These are phyloP conservation scores for Sericinus montela DNA, from an alignment of 2,888 invertebrate species.

Conservation along the genomic window DNA sequence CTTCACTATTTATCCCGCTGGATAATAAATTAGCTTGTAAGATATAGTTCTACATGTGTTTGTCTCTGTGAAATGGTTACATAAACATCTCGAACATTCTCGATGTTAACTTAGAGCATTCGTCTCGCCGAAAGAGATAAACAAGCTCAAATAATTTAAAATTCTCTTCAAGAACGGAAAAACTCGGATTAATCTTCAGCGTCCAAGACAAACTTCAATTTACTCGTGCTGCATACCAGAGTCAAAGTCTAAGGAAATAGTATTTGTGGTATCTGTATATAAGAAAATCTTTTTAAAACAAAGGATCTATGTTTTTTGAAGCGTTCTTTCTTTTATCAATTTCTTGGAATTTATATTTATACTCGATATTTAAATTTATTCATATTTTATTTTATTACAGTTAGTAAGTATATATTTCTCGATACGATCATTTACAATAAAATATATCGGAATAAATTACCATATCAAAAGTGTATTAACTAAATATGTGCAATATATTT, in stretches of 20 bases:
- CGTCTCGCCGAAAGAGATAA: slow-evolving; percentile 1
- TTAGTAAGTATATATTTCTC: too few species aligned
- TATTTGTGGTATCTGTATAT: not conserved
- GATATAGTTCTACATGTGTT: not conserved
- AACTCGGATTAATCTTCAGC: slow-evolving; percentile 10
- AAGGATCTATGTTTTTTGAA: not conserved
- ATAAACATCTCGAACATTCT: not conserved
- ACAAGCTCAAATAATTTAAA: slow-evolving; percentile 14
- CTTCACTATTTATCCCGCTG: too few species aligned
- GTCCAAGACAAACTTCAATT: slow-evolving; percentile 5
- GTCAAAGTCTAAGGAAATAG: slow-evolving; percentile 1
- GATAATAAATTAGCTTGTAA: not conserved
- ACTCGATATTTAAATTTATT: too few species aligned
- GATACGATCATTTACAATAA: not conserved
- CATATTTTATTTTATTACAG: too few species aligned
- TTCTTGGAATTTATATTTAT: too few species aligned
- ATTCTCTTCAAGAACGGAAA: slow-evolving; percentile 13
- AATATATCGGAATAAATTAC: not conserved
- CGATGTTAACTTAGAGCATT: not conserved
- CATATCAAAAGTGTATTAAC: too few species aligned
- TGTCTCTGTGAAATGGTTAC: not conserved
- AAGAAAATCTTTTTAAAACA: not conserved
- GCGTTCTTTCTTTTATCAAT: not conserved
- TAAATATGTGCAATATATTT: too few species aligned
- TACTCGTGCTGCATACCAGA: slow-evolving; percentile 7